A percentile compares a stretch with the other conserved stretches of the same genome.
Evolutionary conservation across 2,888 invertebrate genomes (phyloP).

Genomic region (Cephalotes varians): DNA sequence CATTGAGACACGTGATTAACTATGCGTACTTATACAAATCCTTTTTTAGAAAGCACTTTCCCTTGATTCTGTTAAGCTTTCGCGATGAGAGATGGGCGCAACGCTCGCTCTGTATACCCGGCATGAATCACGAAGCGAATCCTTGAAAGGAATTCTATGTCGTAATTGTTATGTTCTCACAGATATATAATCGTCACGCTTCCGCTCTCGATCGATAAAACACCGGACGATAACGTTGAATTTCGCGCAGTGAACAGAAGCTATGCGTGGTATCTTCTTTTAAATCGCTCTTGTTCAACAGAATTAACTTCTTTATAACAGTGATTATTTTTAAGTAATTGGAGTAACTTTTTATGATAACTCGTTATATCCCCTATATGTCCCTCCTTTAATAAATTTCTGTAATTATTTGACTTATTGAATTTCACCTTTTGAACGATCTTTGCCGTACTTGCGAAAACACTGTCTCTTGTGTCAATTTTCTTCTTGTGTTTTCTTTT

Average conservation of each 20-base stretch:
- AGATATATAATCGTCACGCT: conserved; percentile 41
- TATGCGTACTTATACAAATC: conserved; percentile 11
- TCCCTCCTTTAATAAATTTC: not conserved
- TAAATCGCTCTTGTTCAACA: not conserved
- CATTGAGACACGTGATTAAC: not conserved
- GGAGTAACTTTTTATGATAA: not conserved
- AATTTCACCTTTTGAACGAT: not conserved
- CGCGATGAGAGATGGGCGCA: conserved; percentile 14
- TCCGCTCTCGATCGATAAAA: conserved; percentile 35
- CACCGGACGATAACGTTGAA: not conserved
- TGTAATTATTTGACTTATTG: not conserved
- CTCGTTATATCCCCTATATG: not conserved
- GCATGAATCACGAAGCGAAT: conserved; percentile 43
- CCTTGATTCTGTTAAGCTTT: conserved; percentile 36
- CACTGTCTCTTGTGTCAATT: not conserved
- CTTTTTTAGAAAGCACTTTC: conserved; percentile 29
- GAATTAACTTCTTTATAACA: not conserved
- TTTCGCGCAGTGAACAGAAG: conserved; percentile 7
- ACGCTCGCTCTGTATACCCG: conserved; percentile 24
- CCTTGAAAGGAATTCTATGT: conserved; percentile 53
- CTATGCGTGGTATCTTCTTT: not conserved
- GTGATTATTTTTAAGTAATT: not conserved
- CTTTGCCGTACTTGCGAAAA: not conserved
- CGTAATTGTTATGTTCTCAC: conserved; percentile 43
- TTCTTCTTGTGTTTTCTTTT: not conserved